Evolutionary conservation across 2,797 vertebrate species (phyloP), one percentile per base, ranked within the genome.

Genomic region (Sternarchorhynchus goeldii): DNA sequence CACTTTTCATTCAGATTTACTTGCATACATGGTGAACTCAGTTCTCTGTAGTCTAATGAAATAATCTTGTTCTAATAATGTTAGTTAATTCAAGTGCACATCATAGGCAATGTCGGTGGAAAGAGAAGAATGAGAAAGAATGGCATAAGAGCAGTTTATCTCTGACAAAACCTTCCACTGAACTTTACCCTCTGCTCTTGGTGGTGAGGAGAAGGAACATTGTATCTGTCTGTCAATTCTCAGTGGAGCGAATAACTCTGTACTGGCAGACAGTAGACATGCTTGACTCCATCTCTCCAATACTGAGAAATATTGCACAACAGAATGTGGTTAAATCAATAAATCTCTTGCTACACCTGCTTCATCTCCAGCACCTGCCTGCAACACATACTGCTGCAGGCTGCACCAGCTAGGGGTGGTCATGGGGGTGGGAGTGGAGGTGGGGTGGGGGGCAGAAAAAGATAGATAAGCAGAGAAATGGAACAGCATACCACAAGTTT

Each of bases 271-370:
- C 41, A 10, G 55, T 31, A 60, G 69, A n/a, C 56, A 56, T 81
- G 57, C 56, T 67, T 73, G 53, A 53, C 31, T 69, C 21, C 41
- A 45, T 8, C 32, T 74, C 81, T 81, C 64, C 58, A 45, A 25
- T 82, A 78, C 81, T 83, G 59, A 71, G 73, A 82, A 74, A 79
- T 82, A 79, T 82, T 83, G 77, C 85, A 76, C 75, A 86, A 84
- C 82, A 73, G 76, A 81, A 73, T 78, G 73, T 72, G 67, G 65
- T 82, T 83, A 77, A 83, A 84, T 86, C 83, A 84, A 84, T 84
- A 81, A 80, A 82, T 85, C 81, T 82, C 67, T 65, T 69, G 73
- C 45, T 84, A 78, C 85, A 88, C 86, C 86, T 86, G 81, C 84
- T 78, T 57, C 20, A 73, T 71, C 67, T 25, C 75, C 70, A 81